A percentile compares a stretch with the other conserved stretches of the same genome.
These are phyloP conservation scores for Callospermophilus lateralis DNA, from an alignment of 2,113 vertebrate species.

Conservation along the genomic window DNA sequence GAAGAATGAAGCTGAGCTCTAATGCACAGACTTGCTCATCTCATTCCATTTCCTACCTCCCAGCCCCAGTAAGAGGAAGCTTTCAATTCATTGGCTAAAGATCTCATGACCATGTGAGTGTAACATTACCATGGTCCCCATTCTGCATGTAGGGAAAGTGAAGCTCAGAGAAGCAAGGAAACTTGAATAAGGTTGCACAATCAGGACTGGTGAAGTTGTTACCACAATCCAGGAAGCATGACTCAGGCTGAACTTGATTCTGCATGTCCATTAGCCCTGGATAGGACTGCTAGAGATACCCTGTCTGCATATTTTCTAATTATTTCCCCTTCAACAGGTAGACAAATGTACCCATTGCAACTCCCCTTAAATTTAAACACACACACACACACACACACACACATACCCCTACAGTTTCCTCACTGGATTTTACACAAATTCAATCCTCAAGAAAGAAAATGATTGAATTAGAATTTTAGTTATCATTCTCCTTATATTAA, in stretches of 20 bases:
- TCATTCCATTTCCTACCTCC: neutral
- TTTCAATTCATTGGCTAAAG: neutral
- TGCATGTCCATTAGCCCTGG: neutral
- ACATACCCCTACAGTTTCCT: neutral
- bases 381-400: neutral
- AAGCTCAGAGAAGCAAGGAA: neutral
- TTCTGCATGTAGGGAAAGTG: neutral
- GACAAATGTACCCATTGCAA: neutral
- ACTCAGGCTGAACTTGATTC: neutral
- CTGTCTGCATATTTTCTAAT: neutral
- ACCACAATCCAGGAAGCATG: neutral
- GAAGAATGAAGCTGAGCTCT: too few species aligned
- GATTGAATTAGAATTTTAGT: neutral
- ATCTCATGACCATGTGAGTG: neutral
- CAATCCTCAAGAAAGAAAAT: neutral
- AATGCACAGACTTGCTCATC: neutral
- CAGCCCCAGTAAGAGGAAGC: neutral
- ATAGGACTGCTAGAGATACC: too few species aligned
- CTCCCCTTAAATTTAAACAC: neutral
- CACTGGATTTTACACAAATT: neutral
- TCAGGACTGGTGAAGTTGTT: neutral
- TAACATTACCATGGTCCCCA: too few species aligned
- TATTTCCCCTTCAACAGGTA: neutral
- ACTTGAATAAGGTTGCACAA: neutral
- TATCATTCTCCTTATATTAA: neutral